Percentiles rank a stretch among this genome's conserved stretches.
Evolutionary conservation across 2,113 vertebrate species (phyloP).

Genomic region (Blennius ocellaris): DNA sequence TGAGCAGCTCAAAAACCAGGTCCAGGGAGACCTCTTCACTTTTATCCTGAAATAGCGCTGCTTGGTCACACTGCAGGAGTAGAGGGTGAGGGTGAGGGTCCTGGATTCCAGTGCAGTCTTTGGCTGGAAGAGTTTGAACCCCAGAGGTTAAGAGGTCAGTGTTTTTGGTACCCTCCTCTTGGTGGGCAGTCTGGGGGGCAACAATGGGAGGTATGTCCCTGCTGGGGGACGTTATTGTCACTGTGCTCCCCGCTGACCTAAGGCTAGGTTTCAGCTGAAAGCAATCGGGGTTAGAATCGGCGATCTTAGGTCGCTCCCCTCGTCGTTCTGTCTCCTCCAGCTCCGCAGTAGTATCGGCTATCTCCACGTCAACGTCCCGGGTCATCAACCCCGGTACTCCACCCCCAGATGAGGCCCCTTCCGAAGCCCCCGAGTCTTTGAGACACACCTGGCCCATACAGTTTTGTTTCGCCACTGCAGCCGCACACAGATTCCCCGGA

Average conservation of each 20-base stretch:
- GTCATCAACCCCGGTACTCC: conserved; percentile 62
- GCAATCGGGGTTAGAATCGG: conserved; percentile 64
- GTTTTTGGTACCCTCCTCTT: conserved; percentile 85
- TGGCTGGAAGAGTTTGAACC: conserved; percentile 78
- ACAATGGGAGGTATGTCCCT: conserved; percentile 68
- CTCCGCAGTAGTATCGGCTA: conserved; percentile 77
- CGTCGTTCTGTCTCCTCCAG: conserved; percentile 74
- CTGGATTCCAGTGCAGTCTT: conserved; percentile 74
- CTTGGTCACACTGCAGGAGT: conserved; percentile 69
- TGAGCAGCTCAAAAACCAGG: conserved; percentile 96
- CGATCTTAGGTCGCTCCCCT: conserved; percentile 70
- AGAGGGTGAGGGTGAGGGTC: conserved; percentile 71
- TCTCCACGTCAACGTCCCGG: conserved; percentile 71
- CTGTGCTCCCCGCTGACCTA: conserved; percentile 74
- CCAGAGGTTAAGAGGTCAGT: conserved; percentile 86
- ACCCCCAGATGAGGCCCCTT: conserved; percentile 14
- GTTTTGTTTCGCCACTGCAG: conserved; percentile 88
- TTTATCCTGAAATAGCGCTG: conserved; percentile 95
- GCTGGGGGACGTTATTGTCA: conserved; percentile 57
- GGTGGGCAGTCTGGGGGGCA: conserved; percentile 77
- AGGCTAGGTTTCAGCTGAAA: conserved; percentile 78
- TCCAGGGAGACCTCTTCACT: conserved; percentile 97
- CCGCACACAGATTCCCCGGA: conserved; percentile 85
- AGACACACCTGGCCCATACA: conserved; percentile 85
- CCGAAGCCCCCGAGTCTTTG: conserved; percentile 65